Evolutionary conservation across 1,140 invertebrate species (phyloP).

Genomic region (Asbolus verrucosus): DNA sequence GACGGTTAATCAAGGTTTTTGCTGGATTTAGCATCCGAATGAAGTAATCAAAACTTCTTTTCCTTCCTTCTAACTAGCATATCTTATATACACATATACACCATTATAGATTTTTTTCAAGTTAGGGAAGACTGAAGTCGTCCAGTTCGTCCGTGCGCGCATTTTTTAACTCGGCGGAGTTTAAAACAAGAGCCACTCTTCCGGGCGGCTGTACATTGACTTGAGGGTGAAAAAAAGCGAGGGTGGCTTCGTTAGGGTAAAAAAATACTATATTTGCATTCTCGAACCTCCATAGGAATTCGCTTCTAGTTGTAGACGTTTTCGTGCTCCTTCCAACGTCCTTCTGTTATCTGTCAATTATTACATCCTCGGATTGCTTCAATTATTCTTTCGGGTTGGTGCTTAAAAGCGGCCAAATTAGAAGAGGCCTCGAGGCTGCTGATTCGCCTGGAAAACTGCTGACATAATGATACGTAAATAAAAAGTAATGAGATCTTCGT

Average conservation of each 20-base stretch:
- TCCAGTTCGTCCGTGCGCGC: conserved; percentile 49
- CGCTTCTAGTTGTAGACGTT: conserved; percentile 26
- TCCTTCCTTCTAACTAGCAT: conserved; percentile 63
- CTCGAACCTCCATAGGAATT: conserved; percentile 57
- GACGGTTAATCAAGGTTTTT: not conserved
- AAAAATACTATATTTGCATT: conserved; percentile 64
- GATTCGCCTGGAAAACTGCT: not conserved
- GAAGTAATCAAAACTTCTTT: conserved; percentile 62
- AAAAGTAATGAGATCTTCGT: conserved; percentile 6
- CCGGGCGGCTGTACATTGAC: conserved; percentile 56
- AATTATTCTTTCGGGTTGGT: conserved; percentile 5
- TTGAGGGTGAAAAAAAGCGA: conserved; percentile 63
- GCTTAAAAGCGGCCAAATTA: not conserved
- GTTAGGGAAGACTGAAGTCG: conserved; percentile 60
- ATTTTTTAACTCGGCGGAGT: conserved; percentile 50
- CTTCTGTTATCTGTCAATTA: conserved; percentile 30
- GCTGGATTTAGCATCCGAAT: conserved; percentile 39
- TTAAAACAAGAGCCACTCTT: conserved; percentile 26
- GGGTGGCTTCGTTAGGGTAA: conserved; percentile 64
- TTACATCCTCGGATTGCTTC: conserved; percentile 14
- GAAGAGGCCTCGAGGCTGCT: not conserved
- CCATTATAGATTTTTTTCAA: conserved; percentile 64
- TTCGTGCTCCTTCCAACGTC: too few relatives aligned
- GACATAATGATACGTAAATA: conserved; percentile 21
- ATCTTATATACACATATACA: conserved; percentile 64